Percentiles rank a stretch among this genome's conserved stretches.
These are phyloP conservation scores for Bombus impatiens DNA, from an alignment of 1,140 invertebrate genomes.

Conservation along the genomic window DNA sequence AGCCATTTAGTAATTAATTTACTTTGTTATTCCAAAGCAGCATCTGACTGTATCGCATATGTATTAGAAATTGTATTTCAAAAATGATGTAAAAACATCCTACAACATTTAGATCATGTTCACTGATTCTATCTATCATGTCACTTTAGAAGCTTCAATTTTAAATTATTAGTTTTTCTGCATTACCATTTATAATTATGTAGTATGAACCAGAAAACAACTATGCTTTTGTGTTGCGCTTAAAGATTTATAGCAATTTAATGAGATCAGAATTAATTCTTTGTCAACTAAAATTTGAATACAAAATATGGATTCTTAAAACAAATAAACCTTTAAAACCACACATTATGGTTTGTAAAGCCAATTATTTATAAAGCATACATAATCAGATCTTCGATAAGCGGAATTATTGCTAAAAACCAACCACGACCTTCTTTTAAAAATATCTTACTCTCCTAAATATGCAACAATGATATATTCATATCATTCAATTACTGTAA, in stretches of 20 bases:
- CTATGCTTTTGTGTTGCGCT: conserved; percentile 9
- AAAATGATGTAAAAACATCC: conserved; percentile 43
- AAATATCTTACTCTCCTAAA: conserved; percentile 46
- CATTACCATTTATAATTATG: conserved; percentile 6
- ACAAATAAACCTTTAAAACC: conserved; percentile 8
- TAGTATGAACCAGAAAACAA: conserved; percentile 36
- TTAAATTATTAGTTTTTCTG: conserved; percentile 33
- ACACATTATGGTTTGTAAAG: conserved; percentile 14
- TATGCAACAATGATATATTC: conserved; percentile 22
- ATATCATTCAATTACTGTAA: conserved; percentile 28
- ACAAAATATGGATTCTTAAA: conserved; percentile 27
- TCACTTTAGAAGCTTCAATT: conserved; percentile 34
- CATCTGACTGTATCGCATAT: conserved; percentile 1
- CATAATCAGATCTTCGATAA: conserved; percentile 43
- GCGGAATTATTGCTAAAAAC: conserved; percentile 51
- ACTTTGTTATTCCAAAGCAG: conserved; percentile 14
- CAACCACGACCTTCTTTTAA: conserved; percentile 47
- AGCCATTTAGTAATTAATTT: conserved; percentile 25
- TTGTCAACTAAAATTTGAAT: conserved; percentile 26
- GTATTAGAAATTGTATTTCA: conserved; percentile 27
- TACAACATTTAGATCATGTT: conserved; percentile 42
- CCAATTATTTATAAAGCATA: conserved; percentile 3
- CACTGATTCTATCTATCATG: conserved; percentile 12
- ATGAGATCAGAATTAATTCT: conserved; percentile 27
- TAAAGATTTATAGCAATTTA: conserved; percentile 7